Conservation (phyloP, 2,797 vertebrate genomes). For the Pangasius larnaudii region DNA sequence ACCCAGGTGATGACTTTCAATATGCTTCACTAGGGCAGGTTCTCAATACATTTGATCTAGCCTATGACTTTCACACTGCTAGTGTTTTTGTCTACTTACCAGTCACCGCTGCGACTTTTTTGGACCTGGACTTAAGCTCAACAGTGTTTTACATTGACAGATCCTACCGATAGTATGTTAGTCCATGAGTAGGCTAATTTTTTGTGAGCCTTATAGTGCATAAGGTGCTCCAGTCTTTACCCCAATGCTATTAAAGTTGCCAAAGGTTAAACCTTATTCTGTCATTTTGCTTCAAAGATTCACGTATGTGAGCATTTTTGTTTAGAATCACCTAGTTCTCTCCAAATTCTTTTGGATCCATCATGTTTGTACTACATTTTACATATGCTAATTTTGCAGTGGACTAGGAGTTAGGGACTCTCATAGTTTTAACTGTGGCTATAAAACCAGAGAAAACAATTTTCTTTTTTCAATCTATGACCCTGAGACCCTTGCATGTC, state of each 20-base stretch:
- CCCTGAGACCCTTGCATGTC: not conserved
- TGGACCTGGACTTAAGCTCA: not conserved
- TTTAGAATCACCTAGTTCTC: not conserved
- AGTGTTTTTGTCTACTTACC: slow-evolving; percentile 32
- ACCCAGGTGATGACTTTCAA: slow-evolving; percentile 61
- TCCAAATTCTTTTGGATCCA: not conserved
- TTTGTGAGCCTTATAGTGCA: not conserved
- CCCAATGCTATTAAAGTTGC: not conserved
- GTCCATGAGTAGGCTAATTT: not conserved
- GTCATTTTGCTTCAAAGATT: not conserved
- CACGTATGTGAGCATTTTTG: not conserved
- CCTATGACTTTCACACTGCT: slow-evolving; percentile 44
- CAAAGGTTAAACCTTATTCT: not conserved
- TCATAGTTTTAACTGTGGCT: not conserved
- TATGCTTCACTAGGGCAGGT: slow-evolving; percentile 67
- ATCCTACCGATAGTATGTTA: not conserved
- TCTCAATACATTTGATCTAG: slow-evolving; percentile 61
- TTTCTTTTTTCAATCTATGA: not conserved
- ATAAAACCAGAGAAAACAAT: not conserved
- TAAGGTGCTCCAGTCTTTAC: not conserved
- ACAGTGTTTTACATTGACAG: not conserved
- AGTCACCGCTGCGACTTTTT: not conserved
- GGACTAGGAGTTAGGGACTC: not conserved
- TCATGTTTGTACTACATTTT: not conserved
- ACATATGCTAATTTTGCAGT: not conserved